Evolutionary conservation across 1,140 invertebrate genomes (phyloP), one percentile per base, ranked within the genome.

Genomic region (Lasioglossum albipes): DNA sequence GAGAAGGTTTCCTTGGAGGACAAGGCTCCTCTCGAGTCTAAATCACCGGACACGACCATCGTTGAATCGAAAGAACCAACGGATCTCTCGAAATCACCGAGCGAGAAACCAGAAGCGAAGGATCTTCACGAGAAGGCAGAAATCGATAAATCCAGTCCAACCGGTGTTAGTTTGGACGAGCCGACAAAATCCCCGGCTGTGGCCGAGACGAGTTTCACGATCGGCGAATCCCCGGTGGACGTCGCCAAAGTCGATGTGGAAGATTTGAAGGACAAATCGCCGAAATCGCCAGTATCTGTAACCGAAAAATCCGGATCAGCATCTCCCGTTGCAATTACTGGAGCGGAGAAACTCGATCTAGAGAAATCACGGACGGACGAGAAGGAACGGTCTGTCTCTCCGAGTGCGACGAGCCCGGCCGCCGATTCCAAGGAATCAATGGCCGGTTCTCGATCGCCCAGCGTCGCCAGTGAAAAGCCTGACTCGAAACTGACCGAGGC

Each of bases 101-200:
- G 27, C 7, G 41, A 45, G 36, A 64, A 52, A 20, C 41, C 41
- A 0, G 65, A 67, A 5, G 3, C 41, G 0, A 22, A 45, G 10
- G 65, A 22, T 12, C 9, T 22, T 20, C 20, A 22, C 27, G 73
- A 81, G 59, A 71, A 76, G 65, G 61, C 64, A 59, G 45, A 73
- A 79, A 64, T 65, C 13, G 79, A 83, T 54, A 85, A 83, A 80
- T 71, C 66, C 66, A 73, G 80, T 70, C 77, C 83, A 42, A 74
- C 73, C 27, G 85, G 83, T 42, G 45, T 86, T 52, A 27, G 27
- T 27, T 27, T 27, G 27, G 36, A 36, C 36, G 36, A 36, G 36
- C 2, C 36, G 36, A 36, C 36, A 36, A 36, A 36, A 49, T 49
- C 45, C 9, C 45, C 45, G 9, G 9, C 45, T 0, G 12, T 12